Evolutionary conservation across 2,113 vertebrate species (phyloP).

Genomic region (Podarcis raffonei): DNA sequence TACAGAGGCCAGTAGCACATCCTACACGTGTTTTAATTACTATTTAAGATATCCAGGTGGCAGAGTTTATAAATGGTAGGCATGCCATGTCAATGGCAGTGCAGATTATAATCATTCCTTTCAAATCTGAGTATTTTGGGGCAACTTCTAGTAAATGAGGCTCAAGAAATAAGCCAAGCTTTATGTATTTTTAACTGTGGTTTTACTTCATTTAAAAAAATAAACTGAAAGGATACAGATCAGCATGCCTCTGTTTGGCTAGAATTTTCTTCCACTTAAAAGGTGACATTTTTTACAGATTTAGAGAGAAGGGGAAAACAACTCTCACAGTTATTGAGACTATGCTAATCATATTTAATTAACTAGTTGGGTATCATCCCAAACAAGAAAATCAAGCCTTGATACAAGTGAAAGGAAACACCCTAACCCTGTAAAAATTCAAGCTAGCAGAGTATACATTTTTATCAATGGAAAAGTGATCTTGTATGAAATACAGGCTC

Average conservation of each 20-base stretch:
- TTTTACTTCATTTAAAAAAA: background rate
- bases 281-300: background rate
- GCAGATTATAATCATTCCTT: rapidly evolving
- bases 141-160: background rate
- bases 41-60: background rate
- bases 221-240: background rate
- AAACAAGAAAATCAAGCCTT: slow-evolving; percentile 60
- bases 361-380: slow-evolving; percentile 43
- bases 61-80: background rate
- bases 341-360: slow-evolving; percentile 45
- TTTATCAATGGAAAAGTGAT: background rate
- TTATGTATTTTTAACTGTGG: background rate
- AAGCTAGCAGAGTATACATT: slow-evolving; percentile 28
- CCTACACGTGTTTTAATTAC: background rate
- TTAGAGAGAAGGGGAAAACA: too few species aligned
- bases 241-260: slow-evolving; percentile 12
- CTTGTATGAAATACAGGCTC: rapidly evolving
- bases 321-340: slow-evolving; percentile 36
- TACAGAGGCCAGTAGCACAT: too few species aligned
- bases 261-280: slow-evolving; percentile 26
- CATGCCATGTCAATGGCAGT: background rate
- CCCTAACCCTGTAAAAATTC: slow-evolving; percentile 27
- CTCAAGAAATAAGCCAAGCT: background rate
- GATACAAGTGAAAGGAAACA: slow-evolving; percentile 30
- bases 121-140: rapidly evolving